Percentiles rank a stretch among this genome's conserved stretches.
These are phyloP conservation scores for Cettia cetti DNA, from an alignment of 2,113 vertebrate genomes.

Conservation along the genomic window DNA sequence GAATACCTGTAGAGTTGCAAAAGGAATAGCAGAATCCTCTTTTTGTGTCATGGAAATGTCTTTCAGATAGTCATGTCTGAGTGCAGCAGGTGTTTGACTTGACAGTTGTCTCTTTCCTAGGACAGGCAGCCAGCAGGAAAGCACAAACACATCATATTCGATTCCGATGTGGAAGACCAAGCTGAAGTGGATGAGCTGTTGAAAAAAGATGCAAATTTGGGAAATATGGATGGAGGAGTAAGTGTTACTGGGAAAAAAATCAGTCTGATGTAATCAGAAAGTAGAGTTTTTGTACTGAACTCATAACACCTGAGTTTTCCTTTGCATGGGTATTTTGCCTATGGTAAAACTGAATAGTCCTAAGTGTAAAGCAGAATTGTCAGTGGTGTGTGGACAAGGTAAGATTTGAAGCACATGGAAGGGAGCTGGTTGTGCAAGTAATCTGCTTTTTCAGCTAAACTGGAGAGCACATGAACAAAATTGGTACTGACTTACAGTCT, in stretches of 20 bases:
- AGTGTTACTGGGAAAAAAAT: not conserved
- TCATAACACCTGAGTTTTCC: not conserved
- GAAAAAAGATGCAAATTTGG: not conserved
- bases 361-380: not conserved
- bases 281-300: not conserved
- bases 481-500: not conserved
- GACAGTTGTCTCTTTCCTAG: conserved; percentile 56
- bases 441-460: not conserved
- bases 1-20: not conserved
- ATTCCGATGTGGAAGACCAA: conserved; percentile 78
- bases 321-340: not conserved
- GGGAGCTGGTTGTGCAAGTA: not conserved
- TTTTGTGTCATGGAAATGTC: not conserved
- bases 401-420: not conserved
- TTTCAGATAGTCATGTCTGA: not conserved
- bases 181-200: conserved; percentile 4
- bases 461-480: not conserved
- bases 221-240: conserved; percentile 26
- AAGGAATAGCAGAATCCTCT: not conserved
- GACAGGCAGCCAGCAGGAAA: conserved; percentile 68
- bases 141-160: conserved; percentile 85
- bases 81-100: not conserved
- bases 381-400: not conserved
- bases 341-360: not conserved
- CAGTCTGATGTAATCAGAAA: not conserved